phyloP scores from a whole-genome alignment of 2,113 vertebrate genomes.

The Microtus richardsoni region DNA sequence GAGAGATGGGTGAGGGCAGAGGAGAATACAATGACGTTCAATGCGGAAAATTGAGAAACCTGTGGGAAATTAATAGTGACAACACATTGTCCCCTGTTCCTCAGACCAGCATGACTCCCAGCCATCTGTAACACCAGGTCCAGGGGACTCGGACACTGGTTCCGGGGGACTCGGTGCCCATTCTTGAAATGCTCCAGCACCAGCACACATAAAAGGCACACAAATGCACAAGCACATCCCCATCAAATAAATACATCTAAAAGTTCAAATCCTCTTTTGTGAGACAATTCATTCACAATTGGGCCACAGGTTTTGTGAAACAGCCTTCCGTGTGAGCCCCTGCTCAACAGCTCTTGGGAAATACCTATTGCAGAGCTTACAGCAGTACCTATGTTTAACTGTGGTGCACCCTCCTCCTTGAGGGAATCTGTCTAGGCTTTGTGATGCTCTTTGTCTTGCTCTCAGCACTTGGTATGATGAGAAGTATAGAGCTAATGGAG shows the following conservation, averaged over 20 bases:
- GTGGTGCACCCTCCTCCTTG: neutral
- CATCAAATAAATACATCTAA: neutral
- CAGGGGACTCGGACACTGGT: no score
- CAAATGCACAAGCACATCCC: neutral
- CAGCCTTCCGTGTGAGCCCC: neutral
- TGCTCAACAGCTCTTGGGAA: neutral
- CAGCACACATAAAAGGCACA: neutral
- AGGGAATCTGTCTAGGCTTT: neutral
- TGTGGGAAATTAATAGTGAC: neutral
- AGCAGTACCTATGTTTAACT: neutral
- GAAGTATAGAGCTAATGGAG: neutral
- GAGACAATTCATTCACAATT: neutral
- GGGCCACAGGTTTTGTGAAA: constrained; percentile 25
- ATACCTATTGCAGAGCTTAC: neutral
- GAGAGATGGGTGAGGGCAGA: neutral
- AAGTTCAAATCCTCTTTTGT: neutral
- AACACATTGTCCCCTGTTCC: neutral
- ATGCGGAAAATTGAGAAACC: neutral
- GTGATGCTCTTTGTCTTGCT: neutral
- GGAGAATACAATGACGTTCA: neutral
- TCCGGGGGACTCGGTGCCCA: neutral
- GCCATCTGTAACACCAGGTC: neutral
- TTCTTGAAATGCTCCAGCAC: neutral
- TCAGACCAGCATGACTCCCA: no score
- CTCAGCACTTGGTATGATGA: neutral